phyloP scores from a whole-genome alignment of 2,113 vertebrate species.

The Myotis brandtii region DNA sequence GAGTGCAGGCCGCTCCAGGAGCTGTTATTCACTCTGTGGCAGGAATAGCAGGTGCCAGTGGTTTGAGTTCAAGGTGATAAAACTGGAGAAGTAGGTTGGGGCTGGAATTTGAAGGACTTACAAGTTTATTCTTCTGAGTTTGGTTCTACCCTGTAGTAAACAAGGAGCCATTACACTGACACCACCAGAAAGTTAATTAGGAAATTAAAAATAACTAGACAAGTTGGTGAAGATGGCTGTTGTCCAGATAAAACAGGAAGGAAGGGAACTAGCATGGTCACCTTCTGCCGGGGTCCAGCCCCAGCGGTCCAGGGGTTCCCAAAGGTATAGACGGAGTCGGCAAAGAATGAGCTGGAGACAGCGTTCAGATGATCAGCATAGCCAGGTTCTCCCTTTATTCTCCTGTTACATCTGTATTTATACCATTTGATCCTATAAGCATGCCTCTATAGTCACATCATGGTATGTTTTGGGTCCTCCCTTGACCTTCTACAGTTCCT shows the following conservation, averaged over 20 bases:
- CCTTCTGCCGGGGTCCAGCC: too few species aligned
- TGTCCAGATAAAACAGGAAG: background rate
- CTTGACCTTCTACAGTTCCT: too few species aligned
- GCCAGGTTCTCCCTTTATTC: too few species aligned
- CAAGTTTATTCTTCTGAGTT: background rate
- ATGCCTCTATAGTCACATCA: too few species aligned
- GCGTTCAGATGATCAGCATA: too few species aligned
- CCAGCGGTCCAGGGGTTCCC: too few species aligned
- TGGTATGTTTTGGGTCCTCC: too few species aligned
- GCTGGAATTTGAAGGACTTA: background rate
- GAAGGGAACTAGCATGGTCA: background rate
- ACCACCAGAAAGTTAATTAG: background rate
- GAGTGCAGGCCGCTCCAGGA: background rate
- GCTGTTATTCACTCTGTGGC: background rate
- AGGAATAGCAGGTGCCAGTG: background rate
- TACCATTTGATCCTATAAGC: too few species aligned
- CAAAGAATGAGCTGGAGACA: too few species aligned
- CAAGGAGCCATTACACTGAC: background rate
- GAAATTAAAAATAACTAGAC: background rate
- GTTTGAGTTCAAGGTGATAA: background rate
- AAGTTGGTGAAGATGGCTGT: background rate
- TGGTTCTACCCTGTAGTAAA: background rate
- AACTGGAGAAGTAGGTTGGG: background rate
- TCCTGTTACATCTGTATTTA: too few species aligned
- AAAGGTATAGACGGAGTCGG: too few species aligned